Evolutionary conservation across 1,140 invertebrate species (phyloP).

Genomic region (Bombus superbus): DNA sequence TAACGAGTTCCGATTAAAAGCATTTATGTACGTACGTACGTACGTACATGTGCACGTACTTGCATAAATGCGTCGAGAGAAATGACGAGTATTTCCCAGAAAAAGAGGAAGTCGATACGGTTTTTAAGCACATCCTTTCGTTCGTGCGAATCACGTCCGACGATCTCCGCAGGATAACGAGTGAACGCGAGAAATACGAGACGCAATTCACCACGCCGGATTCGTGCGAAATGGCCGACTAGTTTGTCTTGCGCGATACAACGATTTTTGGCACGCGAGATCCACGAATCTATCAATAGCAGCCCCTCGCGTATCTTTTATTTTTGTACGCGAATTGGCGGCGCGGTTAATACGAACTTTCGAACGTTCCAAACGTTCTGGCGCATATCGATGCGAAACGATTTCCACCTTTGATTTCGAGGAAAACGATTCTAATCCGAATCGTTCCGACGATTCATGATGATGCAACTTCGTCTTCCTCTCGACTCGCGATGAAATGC

Average conservation of each 20-base stretch:
- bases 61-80: too few species aligned
- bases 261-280: constrained; percentile 55
- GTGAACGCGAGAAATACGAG: background rate
- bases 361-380: background rate
- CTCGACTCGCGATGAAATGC: background rate
- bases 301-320: constrained; percentile 33
- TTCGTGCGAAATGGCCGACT: background rate
- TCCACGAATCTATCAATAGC: constrained; percentile 38
- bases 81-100: too few species aligned
- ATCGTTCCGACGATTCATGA: background rate
- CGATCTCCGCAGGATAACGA: too few species aligned
- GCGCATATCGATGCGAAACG: background rate
- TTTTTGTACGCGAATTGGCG: constrained; percentile 25
- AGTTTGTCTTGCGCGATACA: background rate
- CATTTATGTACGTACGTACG: too few species aligned
- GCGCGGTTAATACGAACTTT: constrained; percentile 28
- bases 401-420: background rate
- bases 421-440: too few species aligned
- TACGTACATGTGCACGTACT: too few species aligned
- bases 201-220: background rate
- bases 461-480: background rate
- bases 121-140: too few species aligned
- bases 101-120: too few species aligned
- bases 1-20: too few species aligned
- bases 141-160: too few species aligned